Evolutionary conservation across 2,888 invertebrate species (phyloP), one percentile per base, ranked within the genome.

Genomic region (Harmothoe impar): DNA sequence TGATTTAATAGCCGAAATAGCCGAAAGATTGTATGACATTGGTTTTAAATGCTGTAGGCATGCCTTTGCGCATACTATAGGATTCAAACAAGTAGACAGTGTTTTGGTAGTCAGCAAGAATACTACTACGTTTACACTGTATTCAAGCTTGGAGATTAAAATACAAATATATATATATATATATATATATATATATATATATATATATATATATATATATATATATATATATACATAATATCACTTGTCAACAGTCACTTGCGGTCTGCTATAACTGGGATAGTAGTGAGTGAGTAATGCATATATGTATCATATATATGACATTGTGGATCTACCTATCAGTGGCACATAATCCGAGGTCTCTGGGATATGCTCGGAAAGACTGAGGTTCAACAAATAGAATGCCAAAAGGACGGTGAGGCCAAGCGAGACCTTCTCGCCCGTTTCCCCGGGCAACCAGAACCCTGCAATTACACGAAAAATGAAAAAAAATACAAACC

Each of bases 291-390:
- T 77, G 77, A 77, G 31, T 25, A 77, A 77, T 77, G 77, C 77
- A 17, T 20, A 77, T 25, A 43, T 43, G 43, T 43, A n/a, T 43
- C 5, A 43, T 43, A 43, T 10, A 43, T 77, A 77, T 77, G 77
- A 25, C 31, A 31, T 77, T n/a, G 77, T 29, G 77, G 77, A 17
- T 86, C 92, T 94, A 96, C 96, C 96, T 91, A 97, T 96, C 68
- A 97, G 94, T 33, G 96, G 97, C 91, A 97, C 96, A 90, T 96
- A 96, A 93, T 96, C 96, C 0, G 96, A 96, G 0, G 97, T 97
- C 92, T 97, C 96, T 7, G 97, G 96, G 96, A 96, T 96, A 94
- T 96, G 96, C 94, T 97, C 97, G 0, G 96, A 96, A 62, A 97
- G 96, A 90, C 96, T 96, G 91, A 97, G 94, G 96, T 97, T 96